These are phyloP conservation scores for Cyaniris semiargus DNA, from an alignment of 2,888 invertebrate species.

Conservation along the genomic window DNA sequence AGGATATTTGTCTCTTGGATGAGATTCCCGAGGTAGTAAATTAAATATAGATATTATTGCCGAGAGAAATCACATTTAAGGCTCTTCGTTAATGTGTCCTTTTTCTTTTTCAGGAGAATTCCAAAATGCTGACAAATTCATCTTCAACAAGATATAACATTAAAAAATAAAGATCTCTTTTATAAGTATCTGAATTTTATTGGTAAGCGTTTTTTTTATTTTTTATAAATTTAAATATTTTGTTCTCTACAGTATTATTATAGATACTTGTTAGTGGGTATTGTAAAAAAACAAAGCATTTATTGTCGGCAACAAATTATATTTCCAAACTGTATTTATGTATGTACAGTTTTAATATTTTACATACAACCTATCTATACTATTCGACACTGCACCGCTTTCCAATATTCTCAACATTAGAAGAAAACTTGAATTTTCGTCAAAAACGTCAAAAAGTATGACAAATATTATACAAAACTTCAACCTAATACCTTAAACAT, in stretches of 20 bases:
- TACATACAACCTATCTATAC: conserved; percentile 31
- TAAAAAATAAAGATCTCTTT: not conserved
- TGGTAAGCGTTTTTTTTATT: not conserved
- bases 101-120: not conserved
- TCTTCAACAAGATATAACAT: not conserved
- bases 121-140: not conserved
- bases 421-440: conserved; percentile 3
- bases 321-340: conserved; percentile 29
- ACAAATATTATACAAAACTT: not conserved
- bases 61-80: too few species aligned
- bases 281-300: conserved; percentile 18
- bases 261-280: not conserved
- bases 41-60: too few species aligned
- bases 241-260: not conserved
- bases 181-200: not conserved
- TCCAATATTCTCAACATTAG: conserved; percentile 4
- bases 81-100: not conserved
- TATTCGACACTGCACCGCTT: conserved; percentile 28
- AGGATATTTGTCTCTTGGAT: too few species aligned
- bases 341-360: conserved; percentile 20
- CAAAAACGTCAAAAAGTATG: not conserved
- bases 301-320: conserved; percentile 31
- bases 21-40: too few species aligned
- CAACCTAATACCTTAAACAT: not conserved
- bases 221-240: not conserved